phyloP scores from a whole-genome alignment of 1,140 invertebrate genomes.

The Daktulosphaira vitifoliae region DNA sequence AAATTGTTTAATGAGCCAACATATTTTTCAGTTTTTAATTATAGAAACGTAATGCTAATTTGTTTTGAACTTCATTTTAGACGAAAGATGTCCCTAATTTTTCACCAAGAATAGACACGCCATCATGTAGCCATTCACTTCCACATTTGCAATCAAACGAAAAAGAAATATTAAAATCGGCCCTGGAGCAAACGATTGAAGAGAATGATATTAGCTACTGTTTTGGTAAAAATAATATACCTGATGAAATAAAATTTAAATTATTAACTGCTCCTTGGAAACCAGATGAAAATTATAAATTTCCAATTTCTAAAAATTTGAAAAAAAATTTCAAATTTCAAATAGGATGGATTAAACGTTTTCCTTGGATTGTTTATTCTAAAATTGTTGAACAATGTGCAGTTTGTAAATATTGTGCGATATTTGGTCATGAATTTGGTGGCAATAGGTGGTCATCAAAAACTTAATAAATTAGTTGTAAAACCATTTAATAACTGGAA shows the following conservation, averaged over 20 bases:
- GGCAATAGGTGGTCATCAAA: background rate
- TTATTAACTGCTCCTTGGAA: conserved; percentile 1
- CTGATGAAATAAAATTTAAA: conserved; percentile 10
- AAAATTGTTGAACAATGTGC: background rate
- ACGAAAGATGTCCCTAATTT: too few relatives aligned
- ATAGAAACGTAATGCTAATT: too few relatives aligned
- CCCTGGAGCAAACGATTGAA: background rate
- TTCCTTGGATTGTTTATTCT: background rate
- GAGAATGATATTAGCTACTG: background rate
- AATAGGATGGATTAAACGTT: background rate
- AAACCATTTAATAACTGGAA: conserved; percentile 7
- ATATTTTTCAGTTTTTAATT: too few relatives aligned
- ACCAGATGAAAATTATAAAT: conserved; percentile 8
- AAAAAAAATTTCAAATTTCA: conserved; percentile 10
- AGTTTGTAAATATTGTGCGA: conserved; percentile 3
- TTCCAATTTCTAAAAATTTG: background rate
- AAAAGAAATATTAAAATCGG: background rate
- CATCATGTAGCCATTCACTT: background rate
- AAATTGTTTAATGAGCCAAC: too few relatives aligned
- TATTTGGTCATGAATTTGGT: conserved; percentile 5
- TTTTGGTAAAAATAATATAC: conserved; percentile 3
- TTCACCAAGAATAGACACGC: too few relatives aligned
- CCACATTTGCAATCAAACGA: background rate
- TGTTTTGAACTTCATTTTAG: too few relatives aligned
- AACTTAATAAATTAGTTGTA: background rate